Evolutionary conservation across 2,888 invertebrate genomes (phyloP).

Genomic region (Eupithecia insigniata): DNA sequence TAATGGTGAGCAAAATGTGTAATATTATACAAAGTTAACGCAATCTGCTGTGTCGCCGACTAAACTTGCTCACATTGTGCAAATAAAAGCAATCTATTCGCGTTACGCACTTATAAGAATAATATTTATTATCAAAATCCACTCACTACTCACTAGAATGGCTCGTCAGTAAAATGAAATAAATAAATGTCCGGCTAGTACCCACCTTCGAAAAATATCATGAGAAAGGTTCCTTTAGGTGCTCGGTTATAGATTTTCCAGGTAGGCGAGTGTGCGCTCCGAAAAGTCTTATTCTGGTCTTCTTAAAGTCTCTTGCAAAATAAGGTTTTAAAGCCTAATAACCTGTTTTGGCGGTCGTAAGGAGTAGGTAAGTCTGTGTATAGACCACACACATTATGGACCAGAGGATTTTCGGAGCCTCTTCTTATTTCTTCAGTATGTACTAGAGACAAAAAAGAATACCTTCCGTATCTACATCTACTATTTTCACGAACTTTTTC

Average conservation of each 20-base stretch:
- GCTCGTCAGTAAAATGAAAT: too few species aligned
- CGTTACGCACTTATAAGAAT: too few species aligned
- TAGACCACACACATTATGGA: background rate
- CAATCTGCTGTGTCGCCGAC: background rate
- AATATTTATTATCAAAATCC: too few species aligned
- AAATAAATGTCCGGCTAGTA: too few species aligned
- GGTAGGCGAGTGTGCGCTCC: conserved; percentile 3
- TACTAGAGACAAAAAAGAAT: too few species aligned
- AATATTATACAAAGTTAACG: background rate
- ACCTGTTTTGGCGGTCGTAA: conserved; percentile 13
- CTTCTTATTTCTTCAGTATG: background rate
- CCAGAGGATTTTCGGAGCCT: background rate
- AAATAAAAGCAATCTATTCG: too few species aligned
- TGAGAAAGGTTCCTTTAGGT: background rate
- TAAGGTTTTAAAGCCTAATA: conserved; percentile 16
- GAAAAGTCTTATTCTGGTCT: background rate
- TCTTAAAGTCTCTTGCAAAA: background rate
- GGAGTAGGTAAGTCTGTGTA: background rate
- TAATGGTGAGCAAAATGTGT: too few species aligned
- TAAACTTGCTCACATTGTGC: background rate
- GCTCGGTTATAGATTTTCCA: conserved; percentile 3
- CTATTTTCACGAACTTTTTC: background rate
- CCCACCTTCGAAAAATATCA: conserved; percentile 4
- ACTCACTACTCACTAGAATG: too few species aligned
- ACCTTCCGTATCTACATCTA: background rate